Conservation (phyloP, 2,797 vertebrate species). For the Sarcophilus harrisii region DNA sequence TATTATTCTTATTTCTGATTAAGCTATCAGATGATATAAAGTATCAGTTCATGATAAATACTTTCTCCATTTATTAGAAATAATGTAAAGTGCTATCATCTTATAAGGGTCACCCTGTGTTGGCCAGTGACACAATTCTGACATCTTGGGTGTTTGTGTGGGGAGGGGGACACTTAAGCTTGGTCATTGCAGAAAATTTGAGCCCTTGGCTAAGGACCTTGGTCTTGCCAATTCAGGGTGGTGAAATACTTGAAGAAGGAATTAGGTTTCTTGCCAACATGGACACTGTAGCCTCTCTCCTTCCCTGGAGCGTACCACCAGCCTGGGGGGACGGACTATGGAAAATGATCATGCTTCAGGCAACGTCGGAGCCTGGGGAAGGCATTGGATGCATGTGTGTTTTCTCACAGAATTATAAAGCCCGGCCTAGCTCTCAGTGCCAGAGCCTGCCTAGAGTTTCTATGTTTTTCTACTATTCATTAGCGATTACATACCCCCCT, state of each 20-base stretch:
- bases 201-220: neutral
- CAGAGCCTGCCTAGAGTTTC: conserved; percentile 83
- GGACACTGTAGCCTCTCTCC: conserved; percentile 5
- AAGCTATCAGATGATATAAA: neutral
- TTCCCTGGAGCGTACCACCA: conserved; percentile 68
- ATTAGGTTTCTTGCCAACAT: conserved; percentile 2
- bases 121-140: neutral
- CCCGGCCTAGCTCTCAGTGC: conserved; percentile 79
- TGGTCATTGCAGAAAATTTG: neutral
- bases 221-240: conserved; percentile 9
- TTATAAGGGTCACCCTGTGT: neutral
- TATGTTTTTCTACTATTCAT: conserved; percentile 84
- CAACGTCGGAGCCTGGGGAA: conserved; percentile 45
- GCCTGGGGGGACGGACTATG: conserved; percentile 57
- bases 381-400: conserved; percentile 58
- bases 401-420: conserved; percentile 82
- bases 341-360: conserved; percentile 66
- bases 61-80: neutral
- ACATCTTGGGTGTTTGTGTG: neutral
- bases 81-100: neutral
- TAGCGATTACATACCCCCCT: conserved; percentile 85
- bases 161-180: neutral
- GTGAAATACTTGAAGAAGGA: neutral
- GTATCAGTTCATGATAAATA: neutral
- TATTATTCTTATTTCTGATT: conserved; percentile 7